Conservation (phyloP, 2,888 invertebrate genomes). For the Rhodophaea formosa region DNA sequence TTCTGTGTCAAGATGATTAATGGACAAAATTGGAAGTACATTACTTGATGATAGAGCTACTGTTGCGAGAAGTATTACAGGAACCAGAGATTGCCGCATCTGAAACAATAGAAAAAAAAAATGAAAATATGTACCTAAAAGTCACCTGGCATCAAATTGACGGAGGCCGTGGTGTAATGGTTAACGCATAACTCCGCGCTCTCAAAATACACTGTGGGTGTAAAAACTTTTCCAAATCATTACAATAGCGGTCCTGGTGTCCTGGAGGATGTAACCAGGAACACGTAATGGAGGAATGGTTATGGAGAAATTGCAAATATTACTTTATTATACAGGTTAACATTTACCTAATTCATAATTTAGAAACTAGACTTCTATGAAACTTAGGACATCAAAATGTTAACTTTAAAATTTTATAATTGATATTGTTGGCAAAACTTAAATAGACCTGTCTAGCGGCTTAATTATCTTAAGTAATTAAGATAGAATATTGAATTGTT, state of each 20-base stretch:
- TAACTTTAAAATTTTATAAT: constrained; percentile 1
- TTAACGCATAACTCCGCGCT: too few relatives aligned
- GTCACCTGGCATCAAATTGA: too few relatives aligned
- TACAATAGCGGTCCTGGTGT: too few relatives aligned
- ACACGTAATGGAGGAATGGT: too few relatives aligned
- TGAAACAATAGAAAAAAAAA: constrained; percentile 52
- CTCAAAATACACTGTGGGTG: too few relatives aligned
- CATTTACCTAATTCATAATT: too few relatives aligned
- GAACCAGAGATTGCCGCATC: constrained; percentile 61
- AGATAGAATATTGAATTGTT: not conserved
- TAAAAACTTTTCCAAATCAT: too few relatives aligned
- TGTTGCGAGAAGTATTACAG: constrained; percentile 58
- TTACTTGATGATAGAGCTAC: constrained; percentile 67
- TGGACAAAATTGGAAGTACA: constrained; percentile 55
- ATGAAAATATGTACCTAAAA: too few relatives aligned
- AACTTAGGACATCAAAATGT: not conserved
- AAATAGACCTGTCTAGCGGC: not conserved
- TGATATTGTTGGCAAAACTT: not conserved
- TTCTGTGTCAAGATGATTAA: constrained; percentile 47
- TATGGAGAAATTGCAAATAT: too few relatives aligned
- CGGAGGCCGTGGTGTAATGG: too few relatives aligned
- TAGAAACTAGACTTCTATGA: not conserved
- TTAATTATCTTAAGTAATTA: constrained; percentile 5
- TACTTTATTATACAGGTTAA: too few relatives aligned
- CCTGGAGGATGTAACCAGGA: too few relatives aligned